phyloP scores from a whole-genome alignment of 2,888 invertebrate genomes.

The Autographa gamma region DNA sequence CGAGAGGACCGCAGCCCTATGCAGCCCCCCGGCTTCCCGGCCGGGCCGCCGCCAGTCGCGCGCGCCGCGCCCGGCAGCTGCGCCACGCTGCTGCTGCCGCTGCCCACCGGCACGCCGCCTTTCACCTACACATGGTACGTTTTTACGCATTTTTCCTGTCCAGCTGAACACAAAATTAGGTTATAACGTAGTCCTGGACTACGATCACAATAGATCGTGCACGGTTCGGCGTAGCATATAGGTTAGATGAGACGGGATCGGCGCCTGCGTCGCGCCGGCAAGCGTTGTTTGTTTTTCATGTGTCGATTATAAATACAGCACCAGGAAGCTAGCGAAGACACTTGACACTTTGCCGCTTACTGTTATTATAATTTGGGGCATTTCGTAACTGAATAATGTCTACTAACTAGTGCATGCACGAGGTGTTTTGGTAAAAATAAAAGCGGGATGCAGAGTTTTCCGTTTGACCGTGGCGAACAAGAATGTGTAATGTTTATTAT shows the following conservation, averaged over 20 bases:
- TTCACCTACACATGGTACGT: slow-evolving; percentile 82
- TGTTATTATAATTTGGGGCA: slow-evolving; percentile 65
- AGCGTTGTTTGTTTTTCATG: slow-evolving; percentile 85
- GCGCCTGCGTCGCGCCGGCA: slow-evolving; percentile 66
- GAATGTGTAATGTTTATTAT: slow-evolving; percentile 37
- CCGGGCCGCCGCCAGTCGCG: slow-evolving; percentile 70
- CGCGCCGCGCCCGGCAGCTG: slow-evolving; percentile 78
- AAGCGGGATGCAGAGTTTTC: slow-evolving; percentile 39
- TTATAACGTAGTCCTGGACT: slow-evolving; percentile 53
- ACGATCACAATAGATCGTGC: slow-evolving; percentile 56
- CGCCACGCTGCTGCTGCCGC: slow-evolving; percentile 72
- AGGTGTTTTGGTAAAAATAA: slow-evolving; percentile 49
- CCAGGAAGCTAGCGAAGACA: slow-evolving; percentile 79
- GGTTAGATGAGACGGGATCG: slow-evolving; percentile 44
- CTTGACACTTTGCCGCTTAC: slow-evolving; percentile 66
- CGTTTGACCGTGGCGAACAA: slow-evolving; percentile 20
- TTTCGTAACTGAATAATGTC: slow-evolving; percentile 53
- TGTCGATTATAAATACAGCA: slow-evolving; percentile 86
- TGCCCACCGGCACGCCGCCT: slow-evolving; percentile 80
- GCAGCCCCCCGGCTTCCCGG: slow-evolving; percentile 83
- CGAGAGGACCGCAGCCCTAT: slow-evolving; percentile 84
- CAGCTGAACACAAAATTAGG: slow-evolving; percentile 49
- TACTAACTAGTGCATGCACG: slow-evolving; percentile 35
- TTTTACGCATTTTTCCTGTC: slow-evolving; percentile 54
- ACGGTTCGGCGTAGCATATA: slow-evolving; percentile 46